Percentiles rank a stretch among this genome's conserved stretches.
Evolutionary conservation across 2,888 invertebrate genomes (phyloP).

Genomic region (Urechis unicinctus): DNA sequence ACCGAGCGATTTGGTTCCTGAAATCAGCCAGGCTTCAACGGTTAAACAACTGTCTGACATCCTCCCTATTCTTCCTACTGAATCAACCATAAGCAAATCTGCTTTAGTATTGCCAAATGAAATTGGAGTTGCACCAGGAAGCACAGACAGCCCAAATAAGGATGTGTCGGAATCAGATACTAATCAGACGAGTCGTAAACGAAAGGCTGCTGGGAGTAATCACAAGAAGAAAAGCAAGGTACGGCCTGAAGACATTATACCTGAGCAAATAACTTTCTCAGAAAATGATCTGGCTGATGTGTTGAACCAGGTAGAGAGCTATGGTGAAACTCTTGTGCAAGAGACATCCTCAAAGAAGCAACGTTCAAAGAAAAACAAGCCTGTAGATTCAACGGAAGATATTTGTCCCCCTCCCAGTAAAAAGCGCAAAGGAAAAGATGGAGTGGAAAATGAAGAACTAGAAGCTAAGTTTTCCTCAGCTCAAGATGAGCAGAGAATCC

Average conservation of each 20-base stretch:
- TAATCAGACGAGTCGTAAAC: neutral
- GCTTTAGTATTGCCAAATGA: neutral
- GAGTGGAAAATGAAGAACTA: too few relatives aligned
- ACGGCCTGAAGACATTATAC: slow-evolving; percentile 19
- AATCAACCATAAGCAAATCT: too few relatives aligned
- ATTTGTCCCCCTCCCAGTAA: slow-evolving; percentile 3
- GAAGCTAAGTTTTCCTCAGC: too few relatives aligned
- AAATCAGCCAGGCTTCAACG: too few relatives aligned
- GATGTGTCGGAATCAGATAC: too few relatives aligned
- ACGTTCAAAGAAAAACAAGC: slow-evolving; percentile 12
- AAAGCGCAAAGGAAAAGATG: neutral
- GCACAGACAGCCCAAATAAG: too few relatives aligned
- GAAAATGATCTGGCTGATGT: slow-evolving; percentile 39
- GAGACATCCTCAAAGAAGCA: slow-evolving; percentile 2
- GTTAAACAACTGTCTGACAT: neutral
- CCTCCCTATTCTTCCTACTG: neutral
- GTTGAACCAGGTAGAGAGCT: slow-evolving; percentile 42
- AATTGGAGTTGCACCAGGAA: too few relatives aligned
- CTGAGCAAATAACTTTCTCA: slow-evolving; percentile 37
- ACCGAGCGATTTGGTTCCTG: too few relatives aligned
- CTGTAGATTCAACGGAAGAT: neutral
- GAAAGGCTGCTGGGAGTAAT: neutral
- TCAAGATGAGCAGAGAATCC: neutral
- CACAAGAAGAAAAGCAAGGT: neutral
- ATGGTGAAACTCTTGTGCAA: slow-evolving; percentile 11